A percentile compares a stretch with the other conserved stretches of the same genome.
Conservation (phyloP, 1,140 invertebrate species). For the Anthonomus grandis region DNA sequence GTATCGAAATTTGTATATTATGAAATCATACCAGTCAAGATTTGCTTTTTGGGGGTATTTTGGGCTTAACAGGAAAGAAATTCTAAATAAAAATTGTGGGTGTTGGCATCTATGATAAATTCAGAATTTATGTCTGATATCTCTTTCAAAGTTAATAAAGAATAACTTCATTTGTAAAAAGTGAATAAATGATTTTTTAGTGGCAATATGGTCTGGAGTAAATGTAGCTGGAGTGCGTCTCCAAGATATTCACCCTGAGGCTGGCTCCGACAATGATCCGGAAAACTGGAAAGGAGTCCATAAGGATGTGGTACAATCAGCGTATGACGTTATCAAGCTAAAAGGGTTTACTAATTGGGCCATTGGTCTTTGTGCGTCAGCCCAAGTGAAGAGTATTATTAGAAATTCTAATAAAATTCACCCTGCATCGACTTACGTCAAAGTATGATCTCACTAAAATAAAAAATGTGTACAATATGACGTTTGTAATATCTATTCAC, state of each 20-base stretch:
- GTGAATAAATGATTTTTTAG: slow-evolving; percentile 50
- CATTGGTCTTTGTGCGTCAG: slow-evolving; percentile 77
- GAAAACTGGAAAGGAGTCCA: slow-evolving; percentile 80
- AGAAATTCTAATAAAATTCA: slow-evolving; percentile 74
- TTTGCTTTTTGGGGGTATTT: too few relatives aligned
- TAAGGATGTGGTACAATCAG: slow-evolving; percentile 75
- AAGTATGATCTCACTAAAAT: too few relatives aligned
- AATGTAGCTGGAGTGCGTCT: slow-evolving; percentile 85
- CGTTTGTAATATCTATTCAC: background rate
- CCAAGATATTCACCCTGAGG: slow-evolving; percentile 68
- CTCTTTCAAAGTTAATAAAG: too few relatives aligned
- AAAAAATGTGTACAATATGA: slow-evolving; percentile 21
- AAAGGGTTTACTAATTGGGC: slow-evolving; percentile 91
- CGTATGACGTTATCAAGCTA: slow-evolving; percentile 84
- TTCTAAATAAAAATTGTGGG: too few relatives aligned
- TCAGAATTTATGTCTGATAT: too few relatives aligned
- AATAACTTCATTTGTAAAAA: too few relatives aligned
- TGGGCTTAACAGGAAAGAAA: too few relatives aligned
- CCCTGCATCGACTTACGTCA: slow-evolving; percentile 74
- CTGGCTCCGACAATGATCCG: slow-evolving; percentile 69
- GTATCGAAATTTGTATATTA: too few relatives aligned
- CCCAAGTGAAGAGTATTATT: slow-evolving; percentile 68
- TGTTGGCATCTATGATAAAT: too few relatives aligned
- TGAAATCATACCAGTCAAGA: too few relatives aligned
- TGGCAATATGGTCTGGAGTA: slow-evolving; percentile 91